Evolutionary conservation across 2,113 vertebrate species (phyloP), one percentile per base, ranked within the genome.

Genomic region (Fukomys damarensis): DNA sequence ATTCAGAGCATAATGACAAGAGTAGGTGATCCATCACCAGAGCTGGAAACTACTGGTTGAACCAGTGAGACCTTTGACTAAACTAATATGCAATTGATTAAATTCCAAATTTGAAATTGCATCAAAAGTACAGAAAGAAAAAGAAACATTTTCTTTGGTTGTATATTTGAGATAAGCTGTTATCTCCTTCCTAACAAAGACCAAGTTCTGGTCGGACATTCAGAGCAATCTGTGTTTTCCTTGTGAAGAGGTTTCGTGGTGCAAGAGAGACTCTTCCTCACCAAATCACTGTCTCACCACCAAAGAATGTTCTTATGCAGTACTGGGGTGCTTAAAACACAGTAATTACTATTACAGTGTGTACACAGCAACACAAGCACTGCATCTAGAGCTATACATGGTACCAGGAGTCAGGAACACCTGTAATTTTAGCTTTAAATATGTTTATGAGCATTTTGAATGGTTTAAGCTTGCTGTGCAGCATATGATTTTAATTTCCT

Each of bases 371-470:
- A 95, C 3, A 17, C 52, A 89, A 91, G 88, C 94, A 87, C 80
- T 3, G 0, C 83, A 93, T 92, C 85, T 54, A 94, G 96, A 97
- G 95, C 82, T 80, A 7, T 91, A 87, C 12, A 0, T 77, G 87
- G 82, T 41, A 94, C 81, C 13, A 1, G 79, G 90, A 97, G 82
- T 95, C 16, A 2, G 87, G 86, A 98, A 94, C 95, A 97, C 81
- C 96, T 98, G 94, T 98, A 97, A 97, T 97, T 97, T 96, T 86
- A 92, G 93, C 89, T 96, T 98, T 98, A 97, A 97, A 97, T 98
- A 97, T 91, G 90, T 97, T 98, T 98, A 98, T 96, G 97, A 96
- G 96, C 85, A 86, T 97, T 95, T 79, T 88, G 96, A 97, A 98
- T 96, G 95, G 97, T 89, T 85, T 96, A 89, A 96, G 92, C 97